Base-by-base conservation (phyloP, 2,113 vertebrate species). In the Dissostichus mawsoni region DNA sequence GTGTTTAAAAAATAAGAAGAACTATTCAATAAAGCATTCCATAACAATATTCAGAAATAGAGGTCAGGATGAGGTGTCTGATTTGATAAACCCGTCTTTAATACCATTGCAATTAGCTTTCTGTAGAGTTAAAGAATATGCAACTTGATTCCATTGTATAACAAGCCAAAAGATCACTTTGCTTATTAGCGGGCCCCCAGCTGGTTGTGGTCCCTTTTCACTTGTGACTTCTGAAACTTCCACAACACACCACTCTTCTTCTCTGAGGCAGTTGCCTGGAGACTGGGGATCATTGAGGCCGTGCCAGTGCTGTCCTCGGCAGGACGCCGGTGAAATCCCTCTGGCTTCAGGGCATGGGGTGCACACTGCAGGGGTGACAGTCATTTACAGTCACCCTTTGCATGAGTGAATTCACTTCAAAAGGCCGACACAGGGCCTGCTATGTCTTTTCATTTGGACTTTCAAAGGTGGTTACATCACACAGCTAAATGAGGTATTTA, bases 351-450 rank as follows among this genome's bases (percentile, higher is more conserved):
- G 89, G 87, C 83, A 84, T 58, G 74, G 82, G 79, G 88, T 81
- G 68, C 72, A 65, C 80, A 33, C 86, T 68, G 76, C 86, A 78
- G 88, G 87, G 85, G 85, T 82, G 88, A 88, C 85, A 85, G 90
- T 90, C 89, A 90, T 92, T 92, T 90, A 90, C 88, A 92, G 82
- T 92, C 89, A 85, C 81, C 68, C 82, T 92, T 82, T 92, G 92
- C 91, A 90, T 90, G 92, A 92, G 88, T 91, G 91, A 77, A 62
- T 91, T 83, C 74, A 82, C 92, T 88, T 92, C 83, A 92, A 92
- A 41, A 92, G 88, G 86, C 85, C 4, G 72, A 84, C 75, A 64
- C 82, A 82, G 76, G 77, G 69, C 83, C 80, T 7, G 55, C 83
- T 62, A 71, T 53, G 53, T 82, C 85, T 79, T 87, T 89, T 89